phyloP scores from a whole-genome alignment of 2,888 invertebrate genomes.

The Thumatha senex region DNA sequence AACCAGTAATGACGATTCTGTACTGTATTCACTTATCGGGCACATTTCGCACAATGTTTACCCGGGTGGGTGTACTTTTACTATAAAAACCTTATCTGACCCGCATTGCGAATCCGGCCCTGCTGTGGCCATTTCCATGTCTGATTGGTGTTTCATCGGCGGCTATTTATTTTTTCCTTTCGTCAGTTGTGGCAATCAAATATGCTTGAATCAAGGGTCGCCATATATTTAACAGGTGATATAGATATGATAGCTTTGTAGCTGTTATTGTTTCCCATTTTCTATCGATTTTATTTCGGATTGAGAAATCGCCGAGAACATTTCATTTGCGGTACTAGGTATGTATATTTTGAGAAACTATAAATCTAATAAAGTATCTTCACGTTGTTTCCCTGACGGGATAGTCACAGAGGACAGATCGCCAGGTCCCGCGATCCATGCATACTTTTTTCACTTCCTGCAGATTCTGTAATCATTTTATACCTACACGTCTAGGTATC shows the following conservation, averaged over 20 bases:
- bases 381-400: too few relatives aligned
- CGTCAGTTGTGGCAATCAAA: slow-evolving; percentile 35
- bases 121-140: slow-evolving; percentile 66
- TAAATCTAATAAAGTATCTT: too few relatives aligned
- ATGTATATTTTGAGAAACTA: too few relatives aligned
- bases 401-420: too few relatives aligned
- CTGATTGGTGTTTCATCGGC: slow-evolving; percentile 59
- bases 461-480: too few relatives aligned
- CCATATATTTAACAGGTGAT: slow-evolving; percentile 32
- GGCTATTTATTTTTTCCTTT: slow-evolving; percentile 47
- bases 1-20: slow-evolving; percentile 32
- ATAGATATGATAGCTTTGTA: slow-evolving; percentile 28
- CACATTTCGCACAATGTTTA: slow-evolving; percentile 57
- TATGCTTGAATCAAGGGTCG: slow-evolving; percentile 43
- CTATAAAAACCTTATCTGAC: slow-evolving; percentile 75
- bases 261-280: slow-evolving; percentile 29
- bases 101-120: slow-evolving; percentile 71
- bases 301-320: not conserved
- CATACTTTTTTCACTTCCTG: too few relatives aligned
- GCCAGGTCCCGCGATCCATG: too few relatives aligned
- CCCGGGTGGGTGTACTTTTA: slow-evolving; percentile 50
- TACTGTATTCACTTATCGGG: slow-evolving; percentile 52
- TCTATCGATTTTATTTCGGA: slow-evolving; percentile 2
- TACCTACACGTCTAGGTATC: too few relatives aligned
- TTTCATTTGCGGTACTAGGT: not conserved